phyloP scores from a whole-genome alignment of 2,113 vertebrate species.

The Lepus americanus region DNA sequence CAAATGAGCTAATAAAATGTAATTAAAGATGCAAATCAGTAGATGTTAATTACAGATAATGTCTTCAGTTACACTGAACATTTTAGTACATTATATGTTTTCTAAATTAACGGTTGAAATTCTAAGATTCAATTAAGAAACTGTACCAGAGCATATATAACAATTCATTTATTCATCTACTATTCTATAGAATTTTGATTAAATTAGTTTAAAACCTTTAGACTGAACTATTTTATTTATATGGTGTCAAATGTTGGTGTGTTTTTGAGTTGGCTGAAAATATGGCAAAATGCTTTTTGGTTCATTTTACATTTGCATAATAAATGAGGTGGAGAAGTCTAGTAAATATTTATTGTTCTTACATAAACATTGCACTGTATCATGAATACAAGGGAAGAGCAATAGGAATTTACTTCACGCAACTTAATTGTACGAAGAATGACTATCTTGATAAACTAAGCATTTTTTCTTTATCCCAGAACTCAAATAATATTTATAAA shows the following conservation, averaged over 20 bases:
- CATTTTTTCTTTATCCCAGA: too few relatives aligned
- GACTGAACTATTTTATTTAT: conserved; percentile 16
- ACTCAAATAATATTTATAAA: too few relatives aligned
- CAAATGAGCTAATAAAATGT: conserved; percentile 17
- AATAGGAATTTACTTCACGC: too few relatives aligned
- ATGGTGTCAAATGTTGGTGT: background rate
- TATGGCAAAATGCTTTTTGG: conserved; percentile 24
- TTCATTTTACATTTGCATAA: conserved; percentile 49
- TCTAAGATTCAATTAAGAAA: conserved; percentile 52
- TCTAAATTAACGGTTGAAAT: conserved; percentile 12
- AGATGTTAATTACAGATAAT: conserved; percentile 18
- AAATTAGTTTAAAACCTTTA: conserved; percentile 15
- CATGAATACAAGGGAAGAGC: background rate
- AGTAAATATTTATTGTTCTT: conserved; percentile 67
- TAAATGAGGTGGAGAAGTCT: conserved; percentile 62
- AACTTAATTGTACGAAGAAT: too few relatives aligned
- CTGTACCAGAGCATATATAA: background rate
- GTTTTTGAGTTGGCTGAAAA: conserved; percentile 55
- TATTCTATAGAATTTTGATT: background rate
- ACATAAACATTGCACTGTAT: conserved; percentile 48
- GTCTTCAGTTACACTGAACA: background rate
- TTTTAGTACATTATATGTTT: background rate
- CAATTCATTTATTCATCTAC: conserved; percentile 47
- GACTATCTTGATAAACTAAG: too few relatives aligned
- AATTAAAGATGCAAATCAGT: background rate